Conservation (phyloP, 2,113 vertebrate genomes). For the Peromyscus maniculatus region DNA sequence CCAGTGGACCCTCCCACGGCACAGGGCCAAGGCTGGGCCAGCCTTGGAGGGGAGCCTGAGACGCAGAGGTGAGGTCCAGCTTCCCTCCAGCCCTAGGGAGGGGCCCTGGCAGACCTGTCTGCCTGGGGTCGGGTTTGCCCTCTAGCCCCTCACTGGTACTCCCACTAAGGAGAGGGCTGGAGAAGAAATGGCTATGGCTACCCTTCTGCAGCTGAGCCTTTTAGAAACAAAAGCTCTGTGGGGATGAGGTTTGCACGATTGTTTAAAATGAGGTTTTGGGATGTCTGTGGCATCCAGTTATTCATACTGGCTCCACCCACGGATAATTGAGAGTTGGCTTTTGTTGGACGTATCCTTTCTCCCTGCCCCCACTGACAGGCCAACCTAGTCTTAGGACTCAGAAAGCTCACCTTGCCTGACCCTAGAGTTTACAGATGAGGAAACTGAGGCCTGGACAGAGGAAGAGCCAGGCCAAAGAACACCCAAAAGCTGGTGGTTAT, state of each 20-base stretch:
- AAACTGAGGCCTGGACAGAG: conserved; percentile 52
- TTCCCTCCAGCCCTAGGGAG: neutral
- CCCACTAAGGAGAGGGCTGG: neutral
- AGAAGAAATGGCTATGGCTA: conserved; percentile 32
- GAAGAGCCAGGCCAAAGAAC: neutral
- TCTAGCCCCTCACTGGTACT: neutral
- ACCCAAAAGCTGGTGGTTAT: neutral
- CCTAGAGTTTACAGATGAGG: conserved; percentile 45
- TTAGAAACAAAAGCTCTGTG: conserved; percentile 74
- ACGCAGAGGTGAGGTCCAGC: neutral
- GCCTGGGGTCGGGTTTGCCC: neutral
- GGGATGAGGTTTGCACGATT: conserved; percentile 65
- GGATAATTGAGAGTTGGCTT: conserved; percentile 78
- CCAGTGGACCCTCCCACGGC: conserved; percentile 6
- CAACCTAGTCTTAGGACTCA: neutral
- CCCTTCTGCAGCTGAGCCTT: conserved; percentile 65
- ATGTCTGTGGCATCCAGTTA: conserved; percentile 75
- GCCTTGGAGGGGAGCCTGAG: neutral
- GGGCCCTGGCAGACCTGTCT: conserved; percentile 5
- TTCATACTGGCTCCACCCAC: conserved; percentile 77
- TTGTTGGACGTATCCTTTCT: conserved; percentile 8
- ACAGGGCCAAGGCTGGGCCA: conserved; percentile 38
- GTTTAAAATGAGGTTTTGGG: conserved; percentile 81
- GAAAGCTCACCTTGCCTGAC: conserved; percentile 58
- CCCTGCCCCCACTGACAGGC: neutral